Conservation (phyloP, 1,140 invertebrate species). For the Ips typographus region DNA sequence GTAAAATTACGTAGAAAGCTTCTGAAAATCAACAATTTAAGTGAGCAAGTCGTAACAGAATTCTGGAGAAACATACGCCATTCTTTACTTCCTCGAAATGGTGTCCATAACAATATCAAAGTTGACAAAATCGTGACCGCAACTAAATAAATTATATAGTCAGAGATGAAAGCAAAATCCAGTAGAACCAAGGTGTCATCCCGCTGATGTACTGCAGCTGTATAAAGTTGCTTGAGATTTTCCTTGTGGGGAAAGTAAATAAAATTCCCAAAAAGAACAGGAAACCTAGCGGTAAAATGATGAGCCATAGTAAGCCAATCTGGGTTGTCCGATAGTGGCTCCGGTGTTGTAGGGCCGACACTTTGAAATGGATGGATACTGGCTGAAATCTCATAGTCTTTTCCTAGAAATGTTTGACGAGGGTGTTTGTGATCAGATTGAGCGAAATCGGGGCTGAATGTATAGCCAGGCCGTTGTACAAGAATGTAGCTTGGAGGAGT, state of each 20-base stretch:
- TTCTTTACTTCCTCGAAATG: constrained; percentile 26
- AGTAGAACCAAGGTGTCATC: constrained; percentile 59
- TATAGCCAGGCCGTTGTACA: constrained; percentile 59
- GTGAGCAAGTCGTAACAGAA: no score
- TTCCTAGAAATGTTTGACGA: constrained; percentile 53
- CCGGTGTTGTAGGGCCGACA: constrained; percentile 5
- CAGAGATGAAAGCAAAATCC: constrained; percentile 61
- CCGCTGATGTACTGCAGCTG: constrained; percentile 69
- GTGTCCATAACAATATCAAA: constrained; percentile 8
- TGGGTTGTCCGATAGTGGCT: constrained; percentile 37
- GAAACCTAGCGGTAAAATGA: constrained; percentile 45
- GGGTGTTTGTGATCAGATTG: constrained; percentile 59
- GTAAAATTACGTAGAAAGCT: constrained; percentile 36
- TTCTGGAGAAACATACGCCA: background rate
- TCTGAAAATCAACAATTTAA: constrained; percentile 27
- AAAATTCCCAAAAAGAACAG: constrained; percentile 49
- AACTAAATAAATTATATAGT: constrained; percentile 46
- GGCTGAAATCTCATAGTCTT: constrained; percentile 58
- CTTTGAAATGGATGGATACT: constrained; percentile 62
- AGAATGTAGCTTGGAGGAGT: constrained; percentile 46
- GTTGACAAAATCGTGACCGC: constrained; percentile 3
- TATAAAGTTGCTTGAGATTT: constrained; percentile 56
- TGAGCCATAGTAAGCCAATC: constrained; percentile 43
- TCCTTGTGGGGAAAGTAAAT: constrained; percentile 57
- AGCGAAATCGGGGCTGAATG: constrained; percentile 65